Evolutionary conservation across 2,113 vertebrate genomes (phyloP), one percentile per base, ranked within the genome.

Genomic region (Zonotrichia leucophrys): DNA sequence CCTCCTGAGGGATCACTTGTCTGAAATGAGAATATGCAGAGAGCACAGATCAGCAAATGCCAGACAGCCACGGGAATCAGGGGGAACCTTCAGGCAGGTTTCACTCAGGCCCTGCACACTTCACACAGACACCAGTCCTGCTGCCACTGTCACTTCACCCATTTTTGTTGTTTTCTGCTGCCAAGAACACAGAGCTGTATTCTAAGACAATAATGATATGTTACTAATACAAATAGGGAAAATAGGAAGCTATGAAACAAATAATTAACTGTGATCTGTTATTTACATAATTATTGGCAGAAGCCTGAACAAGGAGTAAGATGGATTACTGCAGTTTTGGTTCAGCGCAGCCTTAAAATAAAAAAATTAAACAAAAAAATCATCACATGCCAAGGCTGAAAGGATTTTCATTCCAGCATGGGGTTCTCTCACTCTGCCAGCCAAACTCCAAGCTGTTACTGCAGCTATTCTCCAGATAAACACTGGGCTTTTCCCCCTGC

Each of bases 341-440:
- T 92, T 93, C 90, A 94, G 52, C 37, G 41, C 64, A 75, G 88
- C 21, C 82, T 90, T 94, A 86, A 95, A 92, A 90, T 17, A 59
- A 92, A n/a, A 76, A 64, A 39, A 79, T 6, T 10, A 7, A 15
- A 33, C 15, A 37, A 67, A 63, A 70, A 70, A 46, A 47, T 8
- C n/a, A 52, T 90, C 96, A 95, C 88, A 87, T 92, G 96, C 68
- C 93, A 95, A 96, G 73, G 93, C 88, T 95, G 90, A 93, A 92
- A 74, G 90, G 95, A 94, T 97, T 96, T 96, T 89, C 90, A 59
- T 96, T 94, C 90, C 93, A 92, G 64, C 59, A 41, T 75, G 90
- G 68, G 72, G 70, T 88, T 91, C 68, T 46, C 62, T 90, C 55
- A 5, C 52, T 73, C 85, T 63, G 27, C 73, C 82, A 93, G 85